Base-by-base conservation (phyloP, 2,113 vertebrate species). In the Morone chrysops region DNA sequence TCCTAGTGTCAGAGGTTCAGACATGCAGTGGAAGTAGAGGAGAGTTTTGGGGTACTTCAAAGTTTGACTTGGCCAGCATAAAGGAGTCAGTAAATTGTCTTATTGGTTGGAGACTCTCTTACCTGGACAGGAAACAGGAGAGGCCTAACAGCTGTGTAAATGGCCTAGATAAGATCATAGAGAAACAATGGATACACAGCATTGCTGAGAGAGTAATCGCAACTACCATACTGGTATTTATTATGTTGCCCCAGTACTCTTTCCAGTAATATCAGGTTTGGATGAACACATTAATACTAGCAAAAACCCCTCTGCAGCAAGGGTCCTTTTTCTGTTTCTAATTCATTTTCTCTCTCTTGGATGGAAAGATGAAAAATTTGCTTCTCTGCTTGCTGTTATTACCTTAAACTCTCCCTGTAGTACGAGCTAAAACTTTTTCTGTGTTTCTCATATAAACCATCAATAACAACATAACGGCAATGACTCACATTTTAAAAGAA, bases 111-210 rank as follows among this genome's bases (percentile, higher is more conserved):
- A 83, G 54, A 48, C 36, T 16, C 4, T 69, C 31, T 80, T 70
- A 91, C 88, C 90, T 90, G 87, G 74, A 75, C 66, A 75, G 85
- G 77, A 85, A 77, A 85, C 78, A 66, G 45, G 40, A 74, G 47
- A 75, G 60, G 75, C 18, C 63, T 54, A 22, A 67, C 81, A 85
- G 85, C 88, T 86, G 86, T 86, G 71, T 78, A 87, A 80, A 89
- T 75, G 76, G 57, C 43, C 25, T 62, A 66, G 80, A 79, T 63
- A 84, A 8, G 48, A 82, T 82, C 59, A 31, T 41, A 76, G 22
- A 56, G 68, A 72, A 77, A 70, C 51, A 81, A 59, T 12, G 0
- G 12, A 56, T 40, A 60, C 65, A 70, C 43, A 31, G 45, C 59
- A n/a, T 41, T 3, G 5, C 41, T 5, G 40, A 72, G 68, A 63